Conservation (phyloP, 2,888 invertebrate genomes). For the Blastobasis adustella region DNA sequence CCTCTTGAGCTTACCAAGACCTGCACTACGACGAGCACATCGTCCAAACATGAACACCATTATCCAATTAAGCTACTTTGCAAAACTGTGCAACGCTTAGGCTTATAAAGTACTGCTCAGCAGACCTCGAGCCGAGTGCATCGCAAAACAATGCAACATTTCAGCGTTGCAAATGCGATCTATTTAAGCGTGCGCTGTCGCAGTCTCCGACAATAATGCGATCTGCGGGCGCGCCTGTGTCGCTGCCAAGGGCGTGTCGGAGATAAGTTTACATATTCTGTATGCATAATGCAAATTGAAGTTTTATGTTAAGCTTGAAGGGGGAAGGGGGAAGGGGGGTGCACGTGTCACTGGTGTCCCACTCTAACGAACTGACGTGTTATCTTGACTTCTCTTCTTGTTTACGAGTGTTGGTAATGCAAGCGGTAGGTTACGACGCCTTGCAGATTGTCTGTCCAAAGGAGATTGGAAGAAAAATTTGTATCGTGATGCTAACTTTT, state of each 20-base stretch:
- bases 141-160: slow-evolving; percentile 19
- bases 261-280: slow-evolving; percentile 72
- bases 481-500: no score
- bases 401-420: no score
- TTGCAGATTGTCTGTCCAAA: no score
- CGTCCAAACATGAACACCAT: no score
- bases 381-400: slow-evolving; percentile 15
- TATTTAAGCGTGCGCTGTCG: slow-evolving; percentile 65
- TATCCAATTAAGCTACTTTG: no score
- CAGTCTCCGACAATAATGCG: slow-evolving; percentile 58
- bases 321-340: slow-evolving; percentile 22
- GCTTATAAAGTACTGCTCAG: no score
- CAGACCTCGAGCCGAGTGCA: no score
- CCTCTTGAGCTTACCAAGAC: no score
- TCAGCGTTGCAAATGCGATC: slow-evolving; percentile 59
- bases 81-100: no score
- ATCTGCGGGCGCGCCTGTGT: slow-evolving; percentile 66
- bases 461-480: no score
- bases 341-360: slow-evolving; percentile 32
- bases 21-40: no score
- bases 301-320: slow-evolving; percentile 65
- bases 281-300: slow-evolving; percentile 73
- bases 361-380: slow-evolving; percentile 37
- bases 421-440: no score
- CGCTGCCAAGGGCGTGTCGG: slow-evolving; percentile 67